Evolutionary conservation across 2,888 invertebrate genomes (phyloP), one percentile per base, ranked within the genome.

Genomic region (Lutraria lutraria): DNA sequence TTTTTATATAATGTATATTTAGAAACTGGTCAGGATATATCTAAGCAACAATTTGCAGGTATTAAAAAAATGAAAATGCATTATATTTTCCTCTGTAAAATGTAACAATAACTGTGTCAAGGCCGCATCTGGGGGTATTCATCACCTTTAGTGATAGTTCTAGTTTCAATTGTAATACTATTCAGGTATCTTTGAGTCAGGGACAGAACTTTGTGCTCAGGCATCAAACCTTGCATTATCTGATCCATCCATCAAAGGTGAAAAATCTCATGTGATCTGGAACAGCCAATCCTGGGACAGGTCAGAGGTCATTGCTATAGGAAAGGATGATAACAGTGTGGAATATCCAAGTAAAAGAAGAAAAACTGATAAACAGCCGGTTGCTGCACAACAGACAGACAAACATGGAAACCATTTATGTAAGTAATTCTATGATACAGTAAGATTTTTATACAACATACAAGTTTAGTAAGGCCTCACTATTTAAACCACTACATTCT

Each of bases 251-350:
- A 25, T 53, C 16, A 79, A 53, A 76, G 29, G 80, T 16, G 53
- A 68, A 16, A 72, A 82, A 54, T 52, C 86, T 90, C 83, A 87
- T 89, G 76, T 92, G 92, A 85, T 90, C 29, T 90, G 94, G 86
- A 96, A 96, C 92, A 94, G 94, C 10, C 93, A 93, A 79, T 93
- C 94, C 76, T 95, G 95, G 95, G 88, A 90, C 0, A 93, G 96
- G 54, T 91, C 85, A 79, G 95, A 94, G 81, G 94, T 96, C 8
- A 86, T 95, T 34, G 56, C 90, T 21, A 29, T 95, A 29, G 89
- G 92, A 21, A 79, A 72, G 0, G 31, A n/a, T 25, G 87, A 83
- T 15, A 79, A 76, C 10, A 53, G 80, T 31, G 81, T 54, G 8
- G 90, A 85, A 4, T 88, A 88, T 12, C 86, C 88, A 21, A 89